Evolutionary conservation across 2,797 vertebrate genomes (phyloP).

Genomic region (Sebastiscus albofasciatus): DNA sequence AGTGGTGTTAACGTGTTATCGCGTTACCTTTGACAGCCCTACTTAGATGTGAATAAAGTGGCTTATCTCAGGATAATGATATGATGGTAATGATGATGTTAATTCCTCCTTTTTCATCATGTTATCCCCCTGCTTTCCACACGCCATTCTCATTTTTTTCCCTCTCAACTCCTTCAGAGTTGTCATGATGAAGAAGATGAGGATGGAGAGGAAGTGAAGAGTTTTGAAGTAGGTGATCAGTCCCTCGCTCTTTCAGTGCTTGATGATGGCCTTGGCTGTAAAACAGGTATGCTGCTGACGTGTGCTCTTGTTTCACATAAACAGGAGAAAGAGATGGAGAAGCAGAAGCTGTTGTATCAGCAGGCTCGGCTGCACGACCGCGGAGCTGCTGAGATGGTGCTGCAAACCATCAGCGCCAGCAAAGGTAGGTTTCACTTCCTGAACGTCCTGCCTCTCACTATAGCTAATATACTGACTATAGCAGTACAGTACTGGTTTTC

Average conservation of each 20-base stretch:
- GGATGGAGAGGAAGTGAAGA: slow-evolving; percentile 94
- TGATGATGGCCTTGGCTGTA: not conserved
- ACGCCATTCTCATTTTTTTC: not conserved
- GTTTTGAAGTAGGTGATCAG: slow-evolving; percentile 90
- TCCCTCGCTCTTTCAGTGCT: not conserved
- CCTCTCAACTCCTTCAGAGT: slow-evolving; percentile 81
- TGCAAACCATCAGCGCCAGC: slow-evolving; percentile 95
- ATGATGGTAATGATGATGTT: not conserved
- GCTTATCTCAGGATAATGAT: not conserved
- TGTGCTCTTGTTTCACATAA: slow-evolving; percentile 12
- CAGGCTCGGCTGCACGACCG: slow-evolving; percentile 95
- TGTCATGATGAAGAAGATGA: slow-evolving; percentile 97
- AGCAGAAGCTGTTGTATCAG: slow-evolving; percentile 95
- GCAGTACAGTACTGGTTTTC: too few species aligned
- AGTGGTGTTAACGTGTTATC: too few species aligned
- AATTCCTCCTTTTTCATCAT: not conserved
- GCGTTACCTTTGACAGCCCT: too few species aligned
- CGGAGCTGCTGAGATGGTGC: slow-evolving; percentile 95
- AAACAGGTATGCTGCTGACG: not conserved
- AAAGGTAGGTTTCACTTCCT: slow-evolving; percentile 85
- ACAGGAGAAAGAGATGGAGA: slow-evolving; percentile 99
- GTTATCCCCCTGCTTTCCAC: not conserved
- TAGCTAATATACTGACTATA: not conserved
- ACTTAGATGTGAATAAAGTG: not conserved
- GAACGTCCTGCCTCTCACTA: not conserved